These are phyloP conservation scores for Muschampia staudingeri DNA, from an alignment of 2,888 invertebrate genomes.

Conservation along the genomic window DNA sequence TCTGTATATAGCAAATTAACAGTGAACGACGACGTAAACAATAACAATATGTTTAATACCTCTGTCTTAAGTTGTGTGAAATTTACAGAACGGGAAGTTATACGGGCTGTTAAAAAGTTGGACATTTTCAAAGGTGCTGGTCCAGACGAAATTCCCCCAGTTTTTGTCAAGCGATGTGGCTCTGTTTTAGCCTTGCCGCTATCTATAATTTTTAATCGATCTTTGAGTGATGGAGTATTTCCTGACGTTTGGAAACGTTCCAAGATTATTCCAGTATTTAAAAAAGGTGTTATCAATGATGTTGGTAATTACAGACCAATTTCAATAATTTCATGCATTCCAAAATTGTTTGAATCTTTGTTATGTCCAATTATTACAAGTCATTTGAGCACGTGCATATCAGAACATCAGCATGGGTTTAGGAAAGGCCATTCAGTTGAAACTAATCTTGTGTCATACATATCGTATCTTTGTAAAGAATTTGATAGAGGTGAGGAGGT, in stretches of 20 bases:
- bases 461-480: conserved; percentile 10
- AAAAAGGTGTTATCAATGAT: conserved; percentile 35
- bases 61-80: conserved; percentile 10
- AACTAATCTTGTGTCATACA: conserved; percentile 40
- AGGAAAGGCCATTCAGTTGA: conserved; percentile 25
- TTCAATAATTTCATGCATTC: conserved; percentile 34
- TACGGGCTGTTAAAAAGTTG: conserved; percentile 17
- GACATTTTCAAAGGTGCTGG: conserved; percentile 44
- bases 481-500: conserved; percentile 44
- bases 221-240: conserved; percentile 43
- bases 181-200: conserved; percentile 53
- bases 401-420: conserved; percentile 48
- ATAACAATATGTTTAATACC: not conserved
- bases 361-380: conserved; percentile 26
- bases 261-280: conserved; percentile 42
- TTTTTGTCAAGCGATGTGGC: conserved; percentile 35
- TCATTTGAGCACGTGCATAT: conserved; percentile 28
- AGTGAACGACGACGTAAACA: not conserved
- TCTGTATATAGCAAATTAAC: conserved; percentile 22
- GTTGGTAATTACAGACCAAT: conserved; percentile 48
- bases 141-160: conserved; percentile 39
- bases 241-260: conserved; percentile 47
- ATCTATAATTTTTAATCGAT: conserved; percentile 48
- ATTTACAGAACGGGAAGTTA: conserved; percentile 33
- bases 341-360: conserved; percentile 39